Conservation (phyloP, 2,113 vertebrate species). For the Solea solea region DNA sequence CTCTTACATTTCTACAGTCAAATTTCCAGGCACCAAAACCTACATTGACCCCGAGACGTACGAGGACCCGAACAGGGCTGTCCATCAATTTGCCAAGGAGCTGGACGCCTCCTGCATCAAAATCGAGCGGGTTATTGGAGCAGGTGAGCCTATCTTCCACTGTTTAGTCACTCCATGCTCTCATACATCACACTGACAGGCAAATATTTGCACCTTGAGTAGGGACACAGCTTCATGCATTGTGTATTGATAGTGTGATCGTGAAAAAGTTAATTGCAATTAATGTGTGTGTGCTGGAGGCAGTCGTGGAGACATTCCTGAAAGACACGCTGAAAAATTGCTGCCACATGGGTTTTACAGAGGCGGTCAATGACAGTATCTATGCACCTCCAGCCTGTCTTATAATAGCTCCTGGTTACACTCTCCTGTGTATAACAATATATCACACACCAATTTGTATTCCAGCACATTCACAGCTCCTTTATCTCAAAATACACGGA, state of each 20-base stretch:
- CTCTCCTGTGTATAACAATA: constrained; percentile 65
- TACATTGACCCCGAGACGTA: constrained; percentile 99
- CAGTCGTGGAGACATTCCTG: constrained; percentile 44
- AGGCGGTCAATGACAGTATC: constrained; percentile 70
- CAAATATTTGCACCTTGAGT: constrained; percentile 88
- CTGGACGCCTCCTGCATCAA: constrained; percentile 99
- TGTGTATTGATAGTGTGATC: constrained; percentile 68
- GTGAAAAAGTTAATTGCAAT: constrained; percentile 72
- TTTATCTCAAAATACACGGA: constrained; percentile 62
- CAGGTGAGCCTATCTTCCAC: constrained; percentile 90
- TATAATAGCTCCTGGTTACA: constrained; percentile 70
- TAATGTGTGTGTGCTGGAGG: constrained; percentile 67
- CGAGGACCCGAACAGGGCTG: constrained; percentile 98
- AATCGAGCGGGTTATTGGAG: constrained; percentile 98
- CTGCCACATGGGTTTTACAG: constrained; percentile 71
- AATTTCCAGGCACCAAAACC: constrained; percentile 99
- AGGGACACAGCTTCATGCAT: constrained; percentile 65
- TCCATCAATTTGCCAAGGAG: constrained; percentile 99
- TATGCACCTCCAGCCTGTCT: constrained; percentile 67
- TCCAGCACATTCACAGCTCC: constrained; percentile 63
- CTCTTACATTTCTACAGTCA: constrained; percentile 99
- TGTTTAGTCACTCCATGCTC: constrained; percentile 80
- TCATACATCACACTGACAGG: constrained; percentile 90
- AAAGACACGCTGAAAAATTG: constrained; percentile 68
- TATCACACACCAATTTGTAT: constrained; percentile 67